phyloP scores from a whole-genome alignment of 2,113 vertebrate species.

The Nestor notabilis region DNA sequence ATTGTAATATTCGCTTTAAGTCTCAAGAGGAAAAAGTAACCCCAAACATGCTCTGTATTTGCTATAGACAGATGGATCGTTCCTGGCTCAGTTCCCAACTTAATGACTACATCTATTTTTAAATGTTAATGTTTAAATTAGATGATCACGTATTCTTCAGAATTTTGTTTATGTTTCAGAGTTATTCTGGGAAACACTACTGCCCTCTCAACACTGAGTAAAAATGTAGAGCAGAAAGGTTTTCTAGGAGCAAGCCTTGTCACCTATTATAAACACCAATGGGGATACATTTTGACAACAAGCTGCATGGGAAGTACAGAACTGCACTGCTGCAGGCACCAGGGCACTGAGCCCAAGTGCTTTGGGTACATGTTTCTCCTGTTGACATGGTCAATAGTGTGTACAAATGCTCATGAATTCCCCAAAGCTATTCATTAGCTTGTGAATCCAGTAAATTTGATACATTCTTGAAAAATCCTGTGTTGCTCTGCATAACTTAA shows the following conservation, averaged over 20 bases:
- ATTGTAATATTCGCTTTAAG: conserved; percentile 8
- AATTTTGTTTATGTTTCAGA: not conserved
- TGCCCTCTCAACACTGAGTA: not conserved
- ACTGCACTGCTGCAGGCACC: not conserved
- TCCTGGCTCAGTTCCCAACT: conserved; percentile 20
- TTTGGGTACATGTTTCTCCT: not conserved
- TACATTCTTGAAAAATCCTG: not conserved
- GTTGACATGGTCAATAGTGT: not conserved
- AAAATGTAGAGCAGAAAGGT: not conserved
- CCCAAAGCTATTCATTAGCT: not conserved
- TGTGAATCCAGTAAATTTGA: not conserved
- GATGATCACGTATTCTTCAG: not conserved
- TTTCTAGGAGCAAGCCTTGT: not conserved
- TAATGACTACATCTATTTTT: not conserved
- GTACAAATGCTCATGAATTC: not conserved
- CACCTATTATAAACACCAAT: not conserved
- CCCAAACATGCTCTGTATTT: not conserved
- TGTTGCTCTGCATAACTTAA: not conserved
- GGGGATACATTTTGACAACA: not conserved
- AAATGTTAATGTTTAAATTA: not conserved
- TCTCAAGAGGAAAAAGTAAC: not conserved
- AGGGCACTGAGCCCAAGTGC: not conserved
- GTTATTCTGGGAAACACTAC: not conserved
- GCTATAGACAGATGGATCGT: not conserved
- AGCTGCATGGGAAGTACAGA: not conserved